Evolutionary conservation across 2,797 vertebrate genomes (phyloP), one percentile per base, ranked within the genome.

Genomic region (Macroramphosus scolopax): DNA sequence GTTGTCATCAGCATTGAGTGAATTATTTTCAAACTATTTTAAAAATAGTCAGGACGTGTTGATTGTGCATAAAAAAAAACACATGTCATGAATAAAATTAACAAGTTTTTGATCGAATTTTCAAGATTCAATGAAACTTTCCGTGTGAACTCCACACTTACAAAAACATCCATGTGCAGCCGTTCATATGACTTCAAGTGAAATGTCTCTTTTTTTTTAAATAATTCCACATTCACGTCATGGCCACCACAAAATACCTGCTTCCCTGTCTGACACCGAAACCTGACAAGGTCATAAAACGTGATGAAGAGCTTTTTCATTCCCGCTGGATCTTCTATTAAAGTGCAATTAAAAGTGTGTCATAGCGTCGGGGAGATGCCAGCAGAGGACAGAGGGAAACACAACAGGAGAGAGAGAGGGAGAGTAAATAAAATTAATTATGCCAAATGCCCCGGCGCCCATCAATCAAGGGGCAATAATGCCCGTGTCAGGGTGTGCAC

Each of bases 401-500:
- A 35, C 34, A 26, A 58, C 37, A 25, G 44, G 39, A 25, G 31
- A 24, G 12, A 35, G 53, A 17, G 57, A 28, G 34, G 35, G 12
- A n/a, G 37, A 6, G 81, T 85, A 87, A 88, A 88, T 84, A 86
- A 88, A 89, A 90, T 88, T 64, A 85, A 89, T 83, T 83, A 87
- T 82, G 77, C 77, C 85, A 86, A 83, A 83, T 83, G 84, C 83
- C 80, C 78, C 66, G 14, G 78, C 72, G 67, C 73, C 75, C 83
- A 89, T 87, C 87, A 87, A 86, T 91, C 89, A 88, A 54, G 43
- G 77, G 68, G 69, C 79, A 88, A 88, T 86, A 89, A 88, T 83
- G 81, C 55, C 63, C 61, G 70, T 80, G 82, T 89, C 86, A 88
- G 68, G 51, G 63, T 69, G 69, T 25, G 68, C 72, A 61, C 61